A percentile compares a stretch with the other conserved stretches of the same genome.
These are phyloP conservation scores for Scaptodrosophila lebanonensis DNA, from an alignment of 1,140 invertebrate genomes.

Conservation along the genomic window DNA sequence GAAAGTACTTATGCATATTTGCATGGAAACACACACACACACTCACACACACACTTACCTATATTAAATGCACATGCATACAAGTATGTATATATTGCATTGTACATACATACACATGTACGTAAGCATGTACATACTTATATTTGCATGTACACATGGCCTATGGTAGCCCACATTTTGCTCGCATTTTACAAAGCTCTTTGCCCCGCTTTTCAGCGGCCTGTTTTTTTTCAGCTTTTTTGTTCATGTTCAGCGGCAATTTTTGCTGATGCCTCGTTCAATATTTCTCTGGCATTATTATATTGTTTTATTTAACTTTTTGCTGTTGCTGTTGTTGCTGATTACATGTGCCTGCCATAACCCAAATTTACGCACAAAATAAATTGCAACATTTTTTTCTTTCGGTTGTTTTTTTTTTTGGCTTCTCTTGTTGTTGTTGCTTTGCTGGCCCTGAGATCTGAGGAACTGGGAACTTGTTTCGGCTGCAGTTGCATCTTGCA, in stretches of 20 bases:
- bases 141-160: too few relatives aligned
- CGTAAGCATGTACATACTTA: too few relatives aligned
- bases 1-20: too few relatives aligned
- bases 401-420: neutral
- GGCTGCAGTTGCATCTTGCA: conserved; percentile 1
- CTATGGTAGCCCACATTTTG: conserved; percentile 30
- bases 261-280: too few relatives aligned
- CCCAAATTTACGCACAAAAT: conserved; percentile 5
- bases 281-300: too few relatives aligned
- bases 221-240: conserved; percentile 8
- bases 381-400: neutral
- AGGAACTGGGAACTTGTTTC: conserved; percentile 16
- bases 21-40: too few relatives aligned
- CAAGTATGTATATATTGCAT: too few relatives aligned
- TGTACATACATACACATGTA: too few relatives aligned
- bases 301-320: too few relatives aligned
- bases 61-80: too few relatives aligned
- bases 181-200: conserved; percentile 26
- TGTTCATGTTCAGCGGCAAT: neutral
- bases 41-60: too few relatives aligned
- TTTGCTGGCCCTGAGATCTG: conserved; percentile 2
- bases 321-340: conserved; percentile 2
- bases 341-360: neutral
- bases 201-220: conserved; percentile 23
- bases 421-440: neutral